These are phyloP conservation scores for Apteryx owenii DNA, from an alignment of 2,113 vertebrate genomes.

Conservation along the genomic window DNA sequence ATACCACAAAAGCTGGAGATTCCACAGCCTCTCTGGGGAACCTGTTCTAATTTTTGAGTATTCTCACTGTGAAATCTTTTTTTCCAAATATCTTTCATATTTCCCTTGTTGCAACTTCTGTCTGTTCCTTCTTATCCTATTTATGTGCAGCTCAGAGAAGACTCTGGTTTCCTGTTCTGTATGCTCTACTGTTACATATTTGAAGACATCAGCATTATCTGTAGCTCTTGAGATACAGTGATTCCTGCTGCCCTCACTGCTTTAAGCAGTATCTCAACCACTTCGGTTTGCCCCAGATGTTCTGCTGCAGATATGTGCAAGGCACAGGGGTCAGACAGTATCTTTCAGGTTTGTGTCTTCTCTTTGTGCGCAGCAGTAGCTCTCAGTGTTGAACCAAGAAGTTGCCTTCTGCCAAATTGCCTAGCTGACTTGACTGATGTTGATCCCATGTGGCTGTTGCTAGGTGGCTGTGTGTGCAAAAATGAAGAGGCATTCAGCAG, in stretches of 20 bases:
- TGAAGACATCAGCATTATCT: neutral
- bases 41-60: neutral
- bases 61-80: neutral
- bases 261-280: neutral
- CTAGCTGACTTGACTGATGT: neutral
- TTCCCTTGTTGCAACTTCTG: neutral
- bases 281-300: neutral
- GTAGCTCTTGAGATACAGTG: neutral
- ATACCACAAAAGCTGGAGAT: neutral
- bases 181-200: fast-evolving
- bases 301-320: neutral
- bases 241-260: neutral
- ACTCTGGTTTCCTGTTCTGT: neutral
- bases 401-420: neutral
- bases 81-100: neutral
- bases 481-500: neutral
- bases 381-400: neutral
- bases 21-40: neutral
- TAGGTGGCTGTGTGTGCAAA: neutral
- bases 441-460: neutral
- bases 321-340: neutral
- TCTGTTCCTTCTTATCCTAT: fast-evolving
- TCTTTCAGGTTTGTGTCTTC: neutral
- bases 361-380: neutral
- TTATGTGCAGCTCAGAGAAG: neutral